Base-by-base conservation (phyloP, 2,797 vertebrate genomes). In the Sandelia bainsii region DNA sequence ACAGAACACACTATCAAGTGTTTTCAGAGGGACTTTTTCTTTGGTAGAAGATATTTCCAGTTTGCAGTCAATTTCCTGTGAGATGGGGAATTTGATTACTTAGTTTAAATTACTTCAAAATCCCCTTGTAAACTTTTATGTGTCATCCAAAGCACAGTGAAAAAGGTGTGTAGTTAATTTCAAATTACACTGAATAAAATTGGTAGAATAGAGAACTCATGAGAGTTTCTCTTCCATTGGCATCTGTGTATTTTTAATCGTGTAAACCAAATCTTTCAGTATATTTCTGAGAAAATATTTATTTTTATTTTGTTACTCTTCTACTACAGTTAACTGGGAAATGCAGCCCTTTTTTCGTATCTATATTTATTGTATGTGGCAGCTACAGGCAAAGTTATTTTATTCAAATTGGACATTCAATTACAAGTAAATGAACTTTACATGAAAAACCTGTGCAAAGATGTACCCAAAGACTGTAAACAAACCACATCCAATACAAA, bases 111-210 rank as follows among this genome's bases (percentile, higher is more conserved):
- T 1, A 57, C 7, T 65, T 65, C 56, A 0, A 69, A 77, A 61
- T 64, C 53, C 59, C 22, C 54, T 46, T 40, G 60, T 72, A 56
- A 77, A 77, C 39, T 39, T 61, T 42, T n/a, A 66, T 66, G 61
- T 44, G 62, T 65, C 45, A 39, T 50, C 1, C 17, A 2, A 72
- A 58, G 20, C 23, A 17, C 16, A 45, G 59, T 53, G 9, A 75
- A 80, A 67, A 25, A 46, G 8, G 7, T 39, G 20, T 56, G 49
- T 32, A 45, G 27, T 62, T 46, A n/a, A 62, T 39, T 46, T 49
- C 37, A 14, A 9, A 22, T 34, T 17, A 23, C 49, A 32, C 49
- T 49, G 53, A 53, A 19, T 25, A 12, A 42, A 42, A 49, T 4
- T 12, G 17, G 14, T 37, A 17, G 19, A 52, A 1, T 2, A 37